Evolutionary conservation across 1,140 invertebrate species (phyloP).

Genomic region (Cylas formicarius): DNA sequence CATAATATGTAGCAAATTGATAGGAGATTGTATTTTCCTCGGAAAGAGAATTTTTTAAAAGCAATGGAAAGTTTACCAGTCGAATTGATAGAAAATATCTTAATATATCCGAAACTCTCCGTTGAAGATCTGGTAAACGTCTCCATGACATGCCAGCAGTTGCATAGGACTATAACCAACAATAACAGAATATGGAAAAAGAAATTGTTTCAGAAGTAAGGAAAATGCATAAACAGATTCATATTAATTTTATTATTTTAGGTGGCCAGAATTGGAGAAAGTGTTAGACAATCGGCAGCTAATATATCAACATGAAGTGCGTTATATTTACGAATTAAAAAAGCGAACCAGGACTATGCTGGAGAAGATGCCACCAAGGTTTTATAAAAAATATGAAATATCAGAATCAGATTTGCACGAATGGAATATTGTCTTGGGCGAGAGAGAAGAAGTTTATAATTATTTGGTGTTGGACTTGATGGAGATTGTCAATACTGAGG

Average conservation of each 20-base stretch:
- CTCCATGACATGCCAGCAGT: slow-evolving; percentile 14
- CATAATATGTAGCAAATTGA: too few relatives aligned
- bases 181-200: slow-evolving; percentile 20
- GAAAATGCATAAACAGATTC: background rate
- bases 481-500: slow-evolving; percentile 23
- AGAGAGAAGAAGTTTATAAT: slow-evolving; percentile 19
- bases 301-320: slow-evolving; percentile 22
- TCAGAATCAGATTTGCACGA: slow-evolving; percentile 28
- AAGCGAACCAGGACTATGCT: slow-evolving; percentile 16
- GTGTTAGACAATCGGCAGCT: slow-evolving; percentile 15
- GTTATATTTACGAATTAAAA: slow-evolving; percentile 25
- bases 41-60: too few relatives aligned
- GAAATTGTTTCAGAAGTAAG: slow-evolving; percentile 23
- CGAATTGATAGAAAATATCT: slow-evolving; percentile 16
- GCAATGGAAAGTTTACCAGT: slow-evolving; percentile 14
- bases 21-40: too few relatives aligned
- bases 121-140: slow-evolving; percentile 14
- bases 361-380: slow-evolving; percentile 23
- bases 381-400: slow-evolving; percentile 29
- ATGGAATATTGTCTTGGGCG: slow-evolving; percentile 20
- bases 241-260: slow-evolving; percentile 18
- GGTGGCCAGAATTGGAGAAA: slow-evolving; percentile 20
- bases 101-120: slow-evolving; percentile 1
- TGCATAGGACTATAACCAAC: slow-evolving; percentile 9
- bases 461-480: slow-evolving; percentile 26